Conservation (phyloP, 2,113 vertebrate species). For the Pagrus major region DNA sequence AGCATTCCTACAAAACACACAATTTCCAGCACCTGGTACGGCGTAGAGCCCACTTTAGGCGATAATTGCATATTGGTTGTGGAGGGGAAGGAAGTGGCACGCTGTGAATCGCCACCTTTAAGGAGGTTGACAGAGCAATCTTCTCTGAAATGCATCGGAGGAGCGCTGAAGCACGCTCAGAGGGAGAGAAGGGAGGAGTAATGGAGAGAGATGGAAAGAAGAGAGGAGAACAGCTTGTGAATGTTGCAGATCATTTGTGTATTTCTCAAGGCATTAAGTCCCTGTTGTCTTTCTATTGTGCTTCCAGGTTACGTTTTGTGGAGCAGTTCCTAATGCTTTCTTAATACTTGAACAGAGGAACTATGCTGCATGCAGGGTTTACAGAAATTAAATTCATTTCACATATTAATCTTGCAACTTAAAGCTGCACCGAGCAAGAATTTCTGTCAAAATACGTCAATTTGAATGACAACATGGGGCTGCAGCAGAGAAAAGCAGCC, state of each 20-base stretch:
- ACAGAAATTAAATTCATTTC: not conserved
- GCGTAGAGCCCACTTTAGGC: conserved; percentile 49
- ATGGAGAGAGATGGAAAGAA: not conserved
- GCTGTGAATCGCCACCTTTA: conserved; percentile 65
- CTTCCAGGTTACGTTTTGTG: conserved; percentile 6
- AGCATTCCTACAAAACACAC: conserved; percentile 55
- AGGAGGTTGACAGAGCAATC: conserved; percentile 68
- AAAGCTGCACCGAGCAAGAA: not conserved
- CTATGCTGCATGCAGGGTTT: not conserved
- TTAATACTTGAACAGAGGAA: not conserved
- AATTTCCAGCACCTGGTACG: conserved; percentile 58
- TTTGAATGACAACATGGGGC: not conserved
- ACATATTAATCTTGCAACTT: not conserved
- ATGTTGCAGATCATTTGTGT: conserved; percentile 35
- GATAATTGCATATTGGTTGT: conserved; percentile 69
- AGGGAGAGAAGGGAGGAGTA: conserved; percentile 9
- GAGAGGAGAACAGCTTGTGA: conserved; percentile 17
- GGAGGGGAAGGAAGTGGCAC: conserved; percentile 60
- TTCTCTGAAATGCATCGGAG: conserved; percentile 57
- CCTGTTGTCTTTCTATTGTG: conserved; percentile 19
- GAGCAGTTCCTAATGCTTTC: not conserved
- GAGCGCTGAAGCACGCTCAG: conserved; percentile 26
- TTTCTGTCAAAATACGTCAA: not conserved
- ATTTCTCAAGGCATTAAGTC: conserved; percentile 33
- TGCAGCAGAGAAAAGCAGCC: not conserved